phyloP scores from a whole-genome alignment of 2,888 invertebrate species.

The Drosophila fungiperda region DNA sequence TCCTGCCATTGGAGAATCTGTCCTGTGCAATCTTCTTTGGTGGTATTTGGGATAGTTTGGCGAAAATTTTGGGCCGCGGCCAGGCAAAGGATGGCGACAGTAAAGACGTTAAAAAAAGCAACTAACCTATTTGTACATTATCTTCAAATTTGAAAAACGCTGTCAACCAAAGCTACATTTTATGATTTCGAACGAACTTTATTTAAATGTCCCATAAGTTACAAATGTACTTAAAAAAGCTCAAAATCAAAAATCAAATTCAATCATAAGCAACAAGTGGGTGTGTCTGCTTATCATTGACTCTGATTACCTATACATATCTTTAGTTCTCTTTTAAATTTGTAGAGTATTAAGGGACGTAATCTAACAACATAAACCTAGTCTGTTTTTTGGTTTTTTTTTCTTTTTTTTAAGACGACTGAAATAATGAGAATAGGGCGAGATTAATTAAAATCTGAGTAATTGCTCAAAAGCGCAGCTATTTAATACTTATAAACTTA shows the following conservation, averaged over 20 bases:
- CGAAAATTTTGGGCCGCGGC: slow-evolving; percentile 93
- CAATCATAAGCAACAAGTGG: slow-evolving; percentile 51
- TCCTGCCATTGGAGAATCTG: slow-evolving; percentile 99
- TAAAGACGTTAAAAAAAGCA: slow-evolving; percentile 93
- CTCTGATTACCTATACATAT: slow-evolving; percentile 46
- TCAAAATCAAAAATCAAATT: slow-evolving; percentile 47
- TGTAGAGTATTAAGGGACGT: slow-evolving; percentile 44
- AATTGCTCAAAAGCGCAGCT: slow-evolving; percentile 13
- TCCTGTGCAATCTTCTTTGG: slow-evolving; percentile 98
- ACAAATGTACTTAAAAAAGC: slow-evolving; percentile 6
- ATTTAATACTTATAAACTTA: slow-evolving; percentile 17
- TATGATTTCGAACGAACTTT: slow-evolving; percentile 39
- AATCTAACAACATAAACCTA: slow-evolving; percentile 40
- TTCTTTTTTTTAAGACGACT: slow-evolving; percentile 32
- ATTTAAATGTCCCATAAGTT: slow-evolving; percentile 26
- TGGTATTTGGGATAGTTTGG: slow-evolving; percentile 98
- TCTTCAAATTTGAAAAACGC: slow-evolving; percentile 51
- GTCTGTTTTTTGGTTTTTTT: slow-evolving; percentile 6
- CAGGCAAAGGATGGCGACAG: slow-evolving; percentile 91
- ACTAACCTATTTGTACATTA: slow-evolving; percentile 86
- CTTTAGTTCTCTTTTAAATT: slow-evolving; percentile 19
- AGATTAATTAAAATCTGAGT: slow-evolving; percentile 14
- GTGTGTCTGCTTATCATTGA: slow-evolving; percentile 58
- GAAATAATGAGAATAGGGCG: slow-evolving; percentile 16
- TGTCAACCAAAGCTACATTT: slow-evolving; percentile 70